phyloP scores from a whole-genome alignment of 2,888 invertebrate species.

The Halocaridina rubra region DNA sequence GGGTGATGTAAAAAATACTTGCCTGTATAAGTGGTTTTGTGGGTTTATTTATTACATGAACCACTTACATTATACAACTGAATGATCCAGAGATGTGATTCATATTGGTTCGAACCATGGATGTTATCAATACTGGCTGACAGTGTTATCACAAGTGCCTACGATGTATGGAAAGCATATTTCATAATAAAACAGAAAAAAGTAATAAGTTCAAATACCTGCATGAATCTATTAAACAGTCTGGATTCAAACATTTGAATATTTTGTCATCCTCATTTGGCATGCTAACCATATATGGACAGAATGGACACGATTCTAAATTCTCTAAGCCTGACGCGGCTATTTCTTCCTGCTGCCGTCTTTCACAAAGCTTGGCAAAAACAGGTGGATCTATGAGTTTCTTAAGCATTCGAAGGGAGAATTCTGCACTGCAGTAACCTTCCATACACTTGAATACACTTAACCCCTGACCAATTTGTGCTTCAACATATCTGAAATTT shows the following conservation, averaged over 20 bases:
- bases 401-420: conserved; percentile 14
- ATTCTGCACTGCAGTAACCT: conserved; percentile 27
- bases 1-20: too few relatives aligned
- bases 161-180: too few relatives aligned
- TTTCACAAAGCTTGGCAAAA: conserved; percentile 19
- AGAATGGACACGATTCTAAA: conserved; percentile 73
- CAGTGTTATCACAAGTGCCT: too few relatives aligned
- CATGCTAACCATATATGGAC: conserved; percentile 73
- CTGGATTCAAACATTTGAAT: conserved; percentile 73
- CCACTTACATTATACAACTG: too few relatives aligned
- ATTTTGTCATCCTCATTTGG: conserved; percentile 68
- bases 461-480: conserved; percentile 22
- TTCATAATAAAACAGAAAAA: too few relatives aligned
- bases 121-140: too few relatives aligned
- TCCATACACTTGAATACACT: conserved; percentile 22
- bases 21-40: too few relatives aligned
- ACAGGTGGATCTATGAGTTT: conserved; percentile 35
- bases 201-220: too few relatives aligned
- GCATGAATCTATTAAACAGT: conserved; percentile 74
- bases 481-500: conserved; percentile 31
- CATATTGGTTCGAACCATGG: too few relatives aligned
- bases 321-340: conserved; percentile 71
- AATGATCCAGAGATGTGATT: too few relatives aligned
- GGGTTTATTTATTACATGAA: too few relatives aligned
- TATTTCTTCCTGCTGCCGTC: conserved; percentile 64